phyloP scores from a whole-genome alignment of 2,888 invertebrate genomes.

The Saturnia pavonia region DNA sequence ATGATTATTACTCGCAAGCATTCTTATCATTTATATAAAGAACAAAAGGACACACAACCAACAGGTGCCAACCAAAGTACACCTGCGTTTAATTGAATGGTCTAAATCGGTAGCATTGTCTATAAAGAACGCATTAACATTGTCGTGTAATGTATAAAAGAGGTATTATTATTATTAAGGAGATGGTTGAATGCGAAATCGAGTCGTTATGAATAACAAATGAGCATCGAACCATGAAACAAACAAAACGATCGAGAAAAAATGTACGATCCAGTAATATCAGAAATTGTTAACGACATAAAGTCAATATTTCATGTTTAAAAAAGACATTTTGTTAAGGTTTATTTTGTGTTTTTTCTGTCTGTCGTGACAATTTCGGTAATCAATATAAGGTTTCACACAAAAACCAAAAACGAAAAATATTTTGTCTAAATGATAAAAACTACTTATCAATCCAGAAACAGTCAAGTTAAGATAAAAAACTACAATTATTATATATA shows the following conservation, averaged over 20 bases:
- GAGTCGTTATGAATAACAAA: conserved; percentile 27
- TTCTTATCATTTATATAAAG: neutral
- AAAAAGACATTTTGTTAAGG: no score
- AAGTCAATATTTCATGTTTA: no score
- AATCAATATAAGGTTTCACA: no score
- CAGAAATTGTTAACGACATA: neutral
- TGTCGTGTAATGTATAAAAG: neutral
- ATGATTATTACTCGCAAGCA: neutral
- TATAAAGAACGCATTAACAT: conserved; percentile 1
- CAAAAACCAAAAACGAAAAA: neutral
- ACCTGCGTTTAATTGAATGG: conserved; percentile 6
- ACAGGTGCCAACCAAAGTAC: neutral
- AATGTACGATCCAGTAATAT: neutral
- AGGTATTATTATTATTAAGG: conserved; percentile 14
- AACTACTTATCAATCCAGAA: neutral
- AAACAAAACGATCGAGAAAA: conserved; percentile 27
- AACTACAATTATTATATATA: neutral
- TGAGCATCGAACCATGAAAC: conserved; percentile 21
- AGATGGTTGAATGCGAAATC: conserved; percentile 15
- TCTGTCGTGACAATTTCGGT: neutral
- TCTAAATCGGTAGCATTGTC: conserved; percentile 10
- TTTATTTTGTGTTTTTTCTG: neutral
- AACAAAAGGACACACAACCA: neutral
- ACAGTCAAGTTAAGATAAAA: no score
- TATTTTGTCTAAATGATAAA: neutral